Evolutionary conservation across 2,113 vertebrate species (phyloP), one percentile per base, ranked within the genome.

Genomic region (Taxidea taxus): DNA sequence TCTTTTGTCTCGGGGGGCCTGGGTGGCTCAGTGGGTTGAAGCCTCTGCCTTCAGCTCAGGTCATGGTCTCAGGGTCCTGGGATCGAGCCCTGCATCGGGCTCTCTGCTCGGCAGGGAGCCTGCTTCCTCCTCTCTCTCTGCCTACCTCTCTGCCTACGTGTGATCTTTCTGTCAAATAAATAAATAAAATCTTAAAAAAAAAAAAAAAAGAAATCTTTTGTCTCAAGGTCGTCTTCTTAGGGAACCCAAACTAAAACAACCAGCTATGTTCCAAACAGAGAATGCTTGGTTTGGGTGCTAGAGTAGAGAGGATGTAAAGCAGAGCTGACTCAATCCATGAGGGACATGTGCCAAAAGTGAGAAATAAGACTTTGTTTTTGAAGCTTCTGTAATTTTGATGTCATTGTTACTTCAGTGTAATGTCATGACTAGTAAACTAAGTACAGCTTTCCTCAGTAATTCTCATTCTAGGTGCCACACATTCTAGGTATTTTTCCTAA

Each of bases 401-500:
- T 72, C 37, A 84, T 81, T 91, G 60, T 83, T 78, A 77, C 34
- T 92, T 92, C 34, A 85, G 18, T 42, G 9, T 58, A 51, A 77
- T 3, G 47, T 72, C 87, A 58, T 47, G 16, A 54, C 49, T 87
- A 47, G 60, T 85, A 34, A 75, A 81, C 74, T 21, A 44, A 37
- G 6, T 20, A 70, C 37, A 80, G 23, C 34, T 90, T 81, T 39
- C 31, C 49, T 87, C 14, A 74, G 56, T 83, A 95, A 86, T 95
- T 91, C 44, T 81, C 42, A 56, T 86, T 95, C 58, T 84, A 90
- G 51, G n/a, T 29, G 58, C 58, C 58, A 60, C 44, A 75, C 49
- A 56, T 72, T 95, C 49, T 87, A 90, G 51, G 25, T 29, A 70
- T 37, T 97, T 90, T 91, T 64, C 42, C 47, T 90, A 68, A 89